These are phyloP conservation scores for Dryomyza anilis DNA, from an alignment of 2,888 invertebrate species.

Conservation along the genomic window DNA sequence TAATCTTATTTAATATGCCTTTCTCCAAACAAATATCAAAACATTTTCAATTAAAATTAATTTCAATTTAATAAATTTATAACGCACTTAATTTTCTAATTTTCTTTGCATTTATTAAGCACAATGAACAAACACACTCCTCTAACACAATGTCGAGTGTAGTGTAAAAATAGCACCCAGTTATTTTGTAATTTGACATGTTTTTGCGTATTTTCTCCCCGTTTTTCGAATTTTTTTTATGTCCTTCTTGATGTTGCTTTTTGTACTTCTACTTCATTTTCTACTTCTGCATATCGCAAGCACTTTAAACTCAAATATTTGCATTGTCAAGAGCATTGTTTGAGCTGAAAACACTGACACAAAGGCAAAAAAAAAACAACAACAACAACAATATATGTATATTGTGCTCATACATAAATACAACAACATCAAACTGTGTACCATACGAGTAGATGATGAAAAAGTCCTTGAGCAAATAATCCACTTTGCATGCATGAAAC, in stretches of 20 bases:
- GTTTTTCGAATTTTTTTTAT: no score
- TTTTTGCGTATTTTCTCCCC: neutral
- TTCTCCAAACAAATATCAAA: no score
- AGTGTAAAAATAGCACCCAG: constrained; percentile 3
- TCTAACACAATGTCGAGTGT: no score
- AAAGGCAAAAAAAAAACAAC: constrained; percentile 15
- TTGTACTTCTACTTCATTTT: no score
- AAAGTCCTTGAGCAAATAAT: constrained; percentile 27
- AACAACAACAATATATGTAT: neutral
- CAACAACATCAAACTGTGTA: neutral
- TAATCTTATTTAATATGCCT: no score
- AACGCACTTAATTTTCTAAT: constrained; percentile 8
- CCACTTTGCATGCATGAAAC: constrained; percentile 24
- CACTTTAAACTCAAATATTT: constrained; percentile 56
- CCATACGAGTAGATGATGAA: neutral
- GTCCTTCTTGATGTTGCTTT: no score
- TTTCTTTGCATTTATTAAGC: constrained; percentile 9
- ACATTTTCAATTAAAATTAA: no score
- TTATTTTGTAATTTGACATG: neutral
- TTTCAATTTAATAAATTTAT: neutral
- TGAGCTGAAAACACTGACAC: constrained; percentile 49
- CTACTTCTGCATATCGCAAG: no score
- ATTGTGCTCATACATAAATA: neutral
- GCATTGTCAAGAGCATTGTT: constrained; percentile 55
- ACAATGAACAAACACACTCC: constrained; percentile 5